phyloP scores from a whole-genome alignment of 2,113 vertebrate species.

The Calyptommatus sinebrachiatus region DNA sequence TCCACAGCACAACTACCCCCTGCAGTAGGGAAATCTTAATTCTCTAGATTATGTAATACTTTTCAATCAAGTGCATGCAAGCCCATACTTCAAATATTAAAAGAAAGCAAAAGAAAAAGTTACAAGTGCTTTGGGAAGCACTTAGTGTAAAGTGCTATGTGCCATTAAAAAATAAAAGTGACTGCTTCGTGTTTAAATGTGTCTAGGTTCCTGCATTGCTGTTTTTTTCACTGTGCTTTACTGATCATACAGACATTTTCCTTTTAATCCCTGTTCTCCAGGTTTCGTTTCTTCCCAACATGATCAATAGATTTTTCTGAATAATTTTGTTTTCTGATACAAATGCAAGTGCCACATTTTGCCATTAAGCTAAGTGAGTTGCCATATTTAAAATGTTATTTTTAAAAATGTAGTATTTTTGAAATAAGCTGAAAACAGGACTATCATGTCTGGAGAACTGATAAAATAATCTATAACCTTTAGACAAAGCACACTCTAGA shows the following conservation, averaged over 20 bases:
- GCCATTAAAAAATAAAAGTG: not conserved
- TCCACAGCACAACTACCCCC: not conserved
- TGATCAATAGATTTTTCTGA: not conserved
- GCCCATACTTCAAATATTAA: not conserved
- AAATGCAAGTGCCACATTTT: not conserved
- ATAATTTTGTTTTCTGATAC: conserved; percentile 23
- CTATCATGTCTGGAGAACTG: conserved; percentile 36
- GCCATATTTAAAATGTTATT: not conserved
- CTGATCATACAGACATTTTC: not conserved
- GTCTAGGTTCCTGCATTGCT: not conserved
- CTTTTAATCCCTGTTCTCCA: not conserved
- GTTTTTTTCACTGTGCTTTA: not conserved
- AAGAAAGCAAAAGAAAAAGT: not conserved
- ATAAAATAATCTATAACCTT: conserved; percentile 47
- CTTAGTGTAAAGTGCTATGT: not conserved
- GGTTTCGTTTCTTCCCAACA: not conserved
- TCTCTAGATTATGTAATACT: not conserved
- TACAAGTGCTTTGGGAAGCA: not conserved
- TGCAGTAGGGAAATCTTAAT: not conserved
- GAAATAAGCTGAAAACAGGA: conserved; percentile 46
- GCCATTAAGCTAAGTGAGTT: not conserved
- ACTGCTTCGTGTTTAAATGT: not conserved
- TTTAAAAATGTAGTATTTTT: conserved; percentile 44
- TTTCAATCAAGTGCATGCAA: not conserved
- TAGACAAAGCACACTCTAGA: conserved; percentile 46